Percentiles rank a stretch among this genome's conserved stretches.
Conservation (phyloP, 2,888 invertebrate genomes). For the Drosophila nr. medialis region DNA sequence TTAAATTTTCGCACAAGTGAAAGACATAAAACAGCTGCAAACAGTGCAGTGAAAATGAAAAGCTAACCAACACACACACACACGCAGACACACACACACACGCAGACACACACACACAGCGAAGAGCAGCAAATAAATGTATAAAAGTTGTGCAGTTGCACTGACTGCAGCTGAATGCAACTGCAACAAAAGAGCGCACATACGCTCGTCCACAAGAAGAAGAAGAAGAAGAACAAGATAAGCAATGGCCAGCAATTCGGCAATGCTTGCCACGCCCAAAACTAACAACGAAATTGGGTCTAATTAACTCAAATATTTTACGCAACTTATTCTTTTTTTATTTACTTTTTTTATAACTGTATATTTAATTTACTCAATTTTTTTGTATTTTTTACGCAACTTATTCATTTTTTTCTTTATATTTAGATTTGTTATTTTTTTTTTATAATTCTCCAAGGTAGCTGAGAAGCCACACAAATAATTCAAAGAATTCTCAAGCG, state of each 20-base stretch:
- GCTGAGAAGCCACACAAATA: neutral
- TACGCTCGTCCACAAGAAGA: slow-evolving; percentile 16
- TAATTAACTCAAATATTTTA: neutral
- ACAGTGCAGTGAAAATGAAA: slow-evolving; percentile 41
- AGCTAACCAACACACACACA: slow-evolving; percentile 25
- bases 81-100: too few species aligned
- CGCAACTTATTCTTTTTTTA: neutral
- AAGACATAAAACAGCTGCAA: slow-evolving; percentile 74
- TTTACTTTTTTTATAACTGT: too few species aligned
- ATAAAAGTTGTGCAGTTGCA: slow-evolving; percentile 26
- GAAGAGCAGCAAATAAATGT: slow-evolving; percentile 9
- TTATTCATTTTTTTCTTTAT: neutral
- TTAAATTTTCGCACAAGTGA: slow-evolving; percentile 70
- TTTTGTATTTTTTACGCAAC: too few species aligned
- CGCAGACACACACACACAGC: too few species aligned
- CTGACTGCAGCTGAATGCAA: slow-evolving; percentile 11
- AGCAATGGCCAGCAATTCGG: slow-evolving; percentile 15
- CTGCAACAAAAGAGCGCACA: slow-evolving; percentile 26
- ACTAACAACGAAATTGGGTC: neutral
- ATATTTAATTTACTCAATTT: too few species aligned
- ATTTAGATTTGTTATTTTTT: too few species aligned
- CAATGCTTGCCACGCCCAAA: slow-evolving; percentile 28
- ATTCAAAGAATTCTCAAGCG: neutral
- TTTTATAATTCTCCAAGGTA: neutral
- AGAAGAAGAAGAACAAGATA: slow-evolving; percentile 1